Percentiles rank a stretch among this genome's conserved stretches.
These are phyloP conservation scores for Enteromius treurensis DNA, from an alignment of 2,797 vertebrate genomes.

Conservation along the genomic window DNA sequence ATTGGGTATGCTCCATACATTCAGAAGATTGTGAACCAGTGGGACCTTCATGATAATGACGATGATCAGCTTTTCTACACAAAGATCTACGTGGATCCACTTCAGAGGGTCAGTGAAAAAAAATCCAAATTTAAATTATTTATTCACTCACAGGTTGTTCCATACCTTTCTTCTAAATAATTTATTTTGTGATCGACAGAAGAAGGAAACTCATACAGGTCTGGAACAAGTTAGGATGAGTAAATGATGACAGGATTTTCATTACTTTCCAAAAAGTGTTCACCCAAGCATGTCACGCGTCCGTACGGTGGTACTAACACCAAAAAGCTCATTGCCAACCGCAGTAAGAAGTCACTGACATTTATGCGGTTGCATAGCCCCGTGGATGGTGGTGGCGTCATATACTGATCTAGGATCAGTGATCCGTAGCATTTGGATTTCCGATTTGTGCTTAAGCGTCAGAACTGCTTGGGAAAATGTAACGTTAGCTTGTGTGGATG, in stretches of 20 bases:
- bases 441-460: too few species aligned
- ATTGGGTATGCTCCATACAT: slow-evolving; percentile 90
- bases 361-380: too few species aligned
- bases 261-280: neutral
- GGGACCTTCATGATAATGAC: slow-evolving; percentile 95
- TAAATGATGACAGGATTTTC: neutral
- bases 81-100: slow-evolving; percentile 91
- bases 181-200: neutral
- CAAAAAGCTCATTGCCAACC: too few species aligned
- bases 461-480: too few species aligned
- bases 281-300: too few species aligned
- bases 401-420: too few species aligned
- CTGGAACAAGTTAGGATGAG: neutral
- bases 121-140: neutral
- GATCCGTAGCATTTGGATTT: too few species aligned
- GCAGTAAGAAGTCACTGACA: too few species aligned
- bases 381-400: too few species aligned
- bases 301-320: too few species aligned
- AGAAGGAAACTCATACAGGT: neutral
- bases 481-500: too few species aligned
- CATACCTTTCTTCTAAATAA: neutral
- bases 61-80: slow-evolving; percentile 99
- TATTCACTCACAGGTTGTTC: neutral
- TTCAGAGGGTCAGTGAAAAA: slow-evolving; percentile 83
- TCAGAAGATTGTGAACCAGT: slow-evolving; percentile 87